Conservation (phyloP, 2,888 invertebrate genomes). For the Odontocolon sp. region DNA sequence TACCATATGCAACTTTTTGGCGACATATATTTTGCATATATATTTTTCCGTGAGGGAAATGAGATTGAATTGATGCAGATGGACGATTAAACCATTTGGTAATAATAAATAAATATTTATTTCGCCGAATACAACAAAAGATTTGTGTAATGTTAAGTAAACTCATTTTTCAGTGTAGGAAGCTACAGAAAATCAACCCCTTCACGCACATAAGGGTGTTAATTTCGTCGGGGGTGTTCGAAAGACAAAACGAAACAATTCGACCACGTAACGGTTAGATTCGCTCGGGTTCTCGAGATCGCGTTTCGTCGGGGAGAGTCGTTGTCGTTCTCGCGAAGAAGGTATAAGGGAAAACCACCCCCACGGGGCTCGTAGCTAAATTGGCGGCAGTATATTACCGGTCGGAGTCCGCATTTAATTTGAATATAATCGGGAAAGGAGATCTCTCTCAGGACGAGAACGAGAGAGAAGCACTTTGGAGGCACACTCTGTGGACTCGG, state of each 20-base stretch:
- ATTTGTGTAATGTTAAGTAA: too few species aligned
- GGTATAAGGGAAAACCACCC: slow-evolving; percentile 71
- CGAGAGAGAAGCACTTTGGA: slow-evolving; percentile 60
- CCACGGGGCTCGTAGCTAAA: slow-evolving; percentile 79
- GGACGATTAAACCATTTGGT: background rate
- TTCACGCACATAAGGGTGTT: slow-evolving; percentile 17
- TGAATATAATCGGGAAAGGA: slow-evolving; percentile 80
- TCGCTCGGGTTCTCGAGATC: slow-evolving; percentile 33
- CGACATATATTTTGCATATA: too few species aligned
- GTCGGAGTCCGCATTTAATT: slow-evolving; percentile 80
- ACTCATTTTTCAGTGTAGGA: too few species aligned
- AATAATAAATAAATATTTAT: too few species aligned
- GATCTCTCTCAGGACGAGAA: slow-evolving; percentile 69
- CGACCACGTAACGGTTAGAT: slow-evolving; percentile 4
- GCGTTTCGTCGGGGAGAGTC: slow-evolving; percentile 39
- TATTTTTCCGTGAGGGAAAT: too few species aligned
- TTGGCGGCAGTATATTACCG: slow-evolving; percentile 81
- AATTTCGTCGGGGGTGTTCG: slow-evolving; percentile 34
- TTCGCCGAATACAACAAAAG: too few species aligned
- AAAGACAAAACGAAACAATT: slow-evolving; percentile 57
- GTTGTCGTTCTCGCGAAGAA: slow-evolving; percentile 30
- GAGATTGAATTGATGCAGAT: background rate
- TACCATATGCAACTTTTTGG: too few species aligned
- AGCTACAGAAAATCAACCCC: too few species aligned
- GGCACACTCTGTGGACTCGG: slow-evolving; percentile 73